Percentiles rank a stretch among this genome's conserved stretches.
Conservation (phyloP, 1,140 invertebrate genomes). For the Oppia nitens region DNA sequence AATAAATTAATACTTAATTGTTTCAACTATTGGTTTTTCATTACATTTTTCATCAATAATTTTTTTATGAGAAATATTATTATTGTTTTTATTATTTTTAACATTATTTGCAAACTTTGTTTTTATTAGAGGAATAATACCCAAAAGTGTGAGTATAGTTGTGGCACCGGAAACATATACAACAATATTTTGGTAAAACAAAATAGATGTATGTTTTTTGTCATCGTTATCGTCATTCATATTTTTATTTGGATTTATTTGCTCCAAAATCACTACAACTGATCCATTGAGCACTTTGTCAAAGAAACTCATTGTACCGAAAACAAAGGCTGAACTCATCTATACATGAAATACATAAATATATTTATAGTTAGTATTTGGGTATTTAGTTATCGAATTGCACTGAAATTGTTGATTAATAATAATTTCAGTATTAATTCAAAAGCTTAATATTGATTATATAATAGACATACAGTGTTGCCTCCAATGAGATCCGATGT, state of each 20-base stretch:
- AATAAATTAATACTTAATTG: too few relatives aligned
- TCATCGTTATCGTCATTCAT: not conserved
- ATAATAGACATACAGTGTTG: slow-evolving; percentile 72
- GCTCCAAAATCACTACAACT: slow-evolving; percentile 60
- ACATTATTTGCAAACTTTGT: not conserved
- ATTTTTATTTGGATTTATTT: not conserved
- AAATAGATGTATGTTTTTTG: slow-evolving; percentile 35
- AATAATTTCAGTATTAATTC: too few relatives aligned
- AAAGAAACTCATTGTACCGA: slow-evolving; percentile 78
- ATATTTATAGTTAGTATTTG: not conserved
- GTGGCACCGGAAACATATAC: slow-evolving; percentile 53
- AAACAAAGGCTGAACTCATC: slow-evolving; percentile 79
- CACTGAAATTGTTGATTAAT: not conserved
- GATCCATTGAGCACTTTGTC: slow-evolving; percentile 75
- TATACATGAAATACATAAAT: slow-evolving; percentile 22
- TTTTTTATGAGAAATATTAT: too few relatives aligned
- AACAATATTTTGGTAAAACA: slow-evolving; percentile 56
- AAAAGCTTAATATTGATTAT: slow-evolving; percentile 27
- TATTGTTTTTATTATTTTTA: not conserved
- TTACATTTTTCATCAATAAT: too few relatives aligned
- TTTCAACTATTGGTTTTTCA: too few relatives aligned
- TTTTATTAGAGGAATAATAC: slow-evolving; percentile 19
- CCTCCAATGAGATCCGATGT: slow-evolving; percentile 76
- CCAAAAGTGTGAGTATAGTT: slow-evolving; percentile 45
- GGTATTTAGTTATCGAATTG: slow-evolving; percentile 23